Conservation (phyloP, 2,888 invertebrate genomes). For the Xanthia togata region DNA sequence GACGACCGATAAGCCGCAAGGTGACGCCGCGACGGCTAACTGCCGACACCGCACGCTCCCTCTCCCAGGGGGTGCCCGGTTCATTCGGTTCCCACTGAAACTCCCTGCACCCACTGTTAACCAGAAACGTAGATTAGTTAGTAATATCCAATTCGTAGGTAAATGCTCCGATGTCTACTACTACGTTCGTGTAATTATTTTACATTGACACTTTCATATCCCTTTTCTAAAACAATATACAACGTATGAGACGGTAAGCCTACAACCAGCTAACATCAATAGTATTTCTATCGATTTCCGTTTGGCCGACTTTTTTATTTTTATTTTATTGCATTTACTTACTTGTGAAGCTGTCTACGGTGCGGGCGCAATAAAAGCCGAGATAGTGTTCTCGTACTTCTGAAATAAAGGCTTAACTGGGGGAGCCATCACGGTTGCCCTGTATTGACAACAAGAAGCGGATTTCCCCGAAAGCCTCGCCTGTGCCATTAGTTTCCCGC, state of each 20-base stretch:
- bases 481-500: conserved; percentile 90
- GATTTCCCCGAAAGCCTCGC: conserved; percentile 89
- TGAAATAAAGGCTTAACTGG: conserved; percentile 89
- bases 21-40: conserved; percentile 79
- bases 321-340: conserved; percentile 81
- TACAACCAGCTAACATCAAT: conserved; percentile 57
- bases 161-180: conserved; percentile 38
- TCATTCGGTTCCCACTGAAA: conserved; percentile 74
- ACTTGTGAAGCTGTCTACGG: conserved; percentile 77
- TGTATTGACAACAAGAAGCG: conserved; percentile 90
- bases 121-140: conserved; percentile 77
- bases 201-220: background rate
- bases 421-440: conserved; percentile 88
- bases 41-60: conserved; percentile 72
- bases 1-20: conserved; percentile 84
- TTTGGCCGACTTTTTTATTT: conserved; percentile 70
- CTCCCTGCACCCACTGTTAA: conserved; percentile 69
- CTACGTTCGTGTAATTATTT: conserved; percentile 22
- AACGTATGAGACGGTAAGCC: conserved; percentile 37
- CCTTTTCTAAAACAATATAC: background rate
- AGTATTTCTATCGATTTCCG: conserved; percentile 71
- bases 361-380: conserved; percentile 84
- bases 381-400: conserved; percentile 86
- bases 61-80: conserved; percentile 66
- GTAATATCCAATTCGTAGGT: conserved; percentile 68